A percentile compares a stretch with the other conserved stretches of the same genome.
Evolutionary conservation across 2,888 invertebrate species (phyloP).

Genomic region (Chirona hameri): DNA sequence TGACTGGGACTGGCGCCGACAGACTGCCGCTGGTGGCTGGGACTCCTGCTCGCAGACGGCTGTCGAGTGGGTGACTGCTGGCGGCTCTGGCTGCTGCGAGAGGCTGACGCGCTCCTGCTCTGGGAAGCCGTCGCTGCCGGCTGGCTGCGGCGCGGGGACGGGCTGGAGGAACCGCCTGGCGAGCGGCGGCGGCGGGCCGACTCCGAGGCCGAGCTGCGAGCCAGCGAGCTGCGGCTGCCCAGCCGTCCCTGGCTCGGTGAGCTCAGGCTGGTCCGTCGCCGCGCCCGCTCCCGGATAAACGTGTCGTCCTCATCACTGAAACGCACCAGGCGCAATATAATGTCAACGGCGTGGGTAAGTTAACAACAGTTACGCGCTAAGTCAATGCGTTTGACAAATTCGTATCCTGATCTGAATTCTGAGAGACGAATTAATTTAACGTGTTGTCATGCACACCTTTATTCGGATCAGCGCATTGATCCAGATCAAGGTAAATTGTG

Average conservation of each 20-base stretch:
- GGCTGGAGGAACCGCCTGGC: not conserved
- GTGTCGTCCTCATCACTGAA: conserved; percentile 12
- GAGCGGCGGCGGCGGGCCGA: not conserved
- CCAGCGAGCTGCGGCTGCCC: not conserved
- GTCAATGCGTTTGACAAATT: too few relatives aligned
- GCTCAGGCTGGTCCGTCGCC: not conserved
- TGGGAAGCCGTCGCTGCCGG: not conserved
- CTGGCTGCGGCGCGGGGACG: not conserved
- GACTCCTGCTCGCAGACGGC: not conserved
- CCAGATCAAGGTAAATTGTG: too few relatives aligned
- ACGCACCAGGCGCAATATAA: not conserved
- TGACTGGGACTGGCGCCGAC: not conserved
- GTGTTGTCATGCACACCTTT: too few relatives aligned
- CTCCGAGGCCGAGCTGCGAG: too few relatives aligned
- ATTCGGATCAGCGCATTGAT: too few relatives aligned
- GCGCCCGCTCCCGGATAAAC: not conserved
- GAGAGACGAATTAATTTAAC: too few relatives aligned
- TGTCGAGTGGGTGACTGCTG: not conserved
- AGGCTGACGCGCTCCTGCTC: too few relatives aligned
- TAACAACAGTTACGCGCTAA: too few relatives aligned
- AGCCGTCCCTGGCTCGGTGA: not conserved
- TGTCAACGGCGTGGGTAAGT: too few relatives aligned
- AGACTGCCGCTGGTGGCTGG: not conserved
- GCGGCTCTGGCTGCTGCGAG: not conserved
- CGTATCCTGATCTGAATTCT: too few relatives aligned